These are phyloP conservation scores for Lordiphosa mommai DNA, from an alignment of 1,140 invertebrate genomes.

Conservation along the genomic window DNA sequence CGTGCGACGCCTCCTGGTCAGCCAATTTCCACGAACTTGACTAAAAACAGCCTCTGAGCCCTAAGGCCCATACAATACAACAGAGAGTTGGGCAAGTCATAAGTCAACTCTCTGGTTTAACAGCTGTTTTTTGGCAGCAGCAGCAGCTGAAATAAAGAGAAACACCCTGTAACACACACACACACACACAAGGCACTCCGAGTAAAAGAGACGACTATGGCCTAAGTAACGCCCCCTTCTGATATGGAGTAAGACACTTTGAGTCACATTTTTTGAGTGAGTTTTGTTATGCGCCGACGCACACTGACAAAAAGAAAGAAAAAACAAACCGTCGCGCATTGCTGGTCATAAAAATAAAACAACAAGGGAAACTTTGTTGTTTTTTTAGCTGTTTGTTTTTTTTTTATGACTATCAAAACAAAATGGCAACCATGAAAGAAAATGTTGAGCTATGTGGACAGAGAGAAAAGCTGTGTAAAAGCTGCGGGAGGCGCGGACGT, in stretches of 20 bases:
- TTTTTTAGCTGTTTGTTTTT: slow-evolving; percentile 19
- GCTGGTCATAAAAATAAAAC: slow-evolving; percentile 38
- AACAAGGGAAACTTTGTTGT: slow-evolving; percentile 43
- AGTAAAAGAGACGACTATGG: slow-evolving; percentile 4
- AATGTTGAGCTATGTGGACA: slow-evolving; percentile 31
- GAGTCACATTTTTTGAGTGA: slow-evolving; percentile 43
- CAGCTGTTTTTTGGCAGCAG: slow-evolving; percentile 55
- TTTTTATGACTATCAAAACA: slow-evolving; percentile 57
- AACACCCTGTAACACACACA: slow-evolving; percentile 49
- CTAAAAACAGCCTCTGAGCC: slow-evolving; percentile 5
- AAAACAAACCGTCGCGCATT: slow-evolving; percentile 35
- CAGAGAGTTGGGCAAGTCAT: slow-evolving; percentile 25
- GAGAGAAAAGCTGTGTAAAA: slow-evolving; percentile 37
- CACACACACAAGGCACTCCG: background rate
- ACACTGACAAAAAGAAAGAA: slow-evolving; percentile 37
- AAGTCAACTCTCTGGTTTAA: slow-evolving; percentile 46
- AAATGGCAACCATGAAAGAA: slow-evolving; percentile 69
- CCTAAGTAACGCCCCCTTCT: slow-evolving; percentile 43
- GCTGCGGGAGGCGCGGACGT: slow-evolving; percentile 46
- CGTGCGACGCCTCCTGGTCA: slow-evolving; percentile 34
- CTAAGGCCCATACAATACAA: slow-evolving; percentile 17
- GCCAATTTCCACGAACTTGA: slow-evolving; percentile 30
- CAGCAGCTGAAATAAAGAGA: slow-evolving; percentile 57
- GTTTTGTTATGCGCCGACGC: slow-evolving; percentile 45
- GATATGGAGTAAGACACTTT: slow-evolving; percentile 10